These are phyloP conservation scores for Apolygus lucorum DNA, from an alignment of 1,140 invertebrate genomes.

Conservation along the genomic window DNA sequence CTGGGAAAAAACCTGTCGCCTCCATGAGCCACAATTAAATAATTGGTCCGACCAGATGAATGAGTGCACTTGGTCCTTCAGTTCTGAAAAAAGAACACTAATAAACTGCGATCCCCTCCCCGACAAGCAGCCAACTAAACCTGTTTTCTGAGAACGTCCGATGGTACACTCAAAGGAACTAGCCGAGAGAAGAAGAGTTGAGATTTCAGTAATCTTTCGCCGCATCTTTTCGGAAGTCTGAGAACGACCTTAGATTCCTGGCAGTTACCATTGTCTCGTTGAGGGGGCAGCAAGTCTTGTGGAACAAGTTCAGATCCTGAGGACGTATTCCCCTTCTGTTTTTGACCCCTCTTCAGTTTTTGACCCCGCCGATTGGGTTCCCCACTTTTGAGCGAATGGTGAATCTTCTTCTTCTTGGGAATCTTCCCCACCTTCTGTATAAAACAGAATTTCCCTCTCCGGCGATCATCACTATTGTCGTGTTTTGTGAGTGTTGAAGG, in stretches of 20 bases:
- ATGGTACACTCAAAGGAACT: no score
- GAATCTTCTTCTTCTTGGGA: neutral
- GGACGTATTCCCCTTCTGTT: neutral
- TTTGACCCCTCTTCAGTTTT: neutral
- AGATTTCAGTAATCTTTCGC: neutral
- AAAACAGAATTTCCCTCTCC: neutral
- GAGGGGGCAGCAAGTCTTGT: constrained; percentile 6
- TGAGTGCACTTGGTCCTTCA: neutral
- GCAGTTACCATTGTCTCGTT: constrained; percentile 6
- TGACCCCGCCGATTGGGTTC: neutral
- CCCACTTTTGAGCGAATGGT: no score
- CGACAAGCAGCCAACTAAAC: no score
- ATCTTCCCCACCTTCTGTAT: neutral
- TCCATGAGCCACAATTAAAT: neutral
- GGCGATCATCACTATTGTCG: neutral
- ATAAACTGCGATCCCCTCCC: no score
- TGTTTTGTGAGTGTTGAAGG: neutral
- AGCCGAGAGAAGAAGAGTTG: neutral
- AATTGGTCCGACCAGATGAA: neutral
- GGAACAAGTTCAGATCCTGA: neutral
- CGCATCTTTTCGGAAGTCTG: constrained; percentile 8
- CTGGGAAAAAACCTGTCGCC: neutral
- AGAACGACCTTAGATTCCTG: constrained; percentile 6
- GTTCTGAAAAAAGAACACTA: no score
- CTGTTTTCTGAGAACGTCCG: no score